phyloP scores from a whole-genome alignment of 2,888 invertebrate genomes.

The Liodrosophila aerea region DNA sequence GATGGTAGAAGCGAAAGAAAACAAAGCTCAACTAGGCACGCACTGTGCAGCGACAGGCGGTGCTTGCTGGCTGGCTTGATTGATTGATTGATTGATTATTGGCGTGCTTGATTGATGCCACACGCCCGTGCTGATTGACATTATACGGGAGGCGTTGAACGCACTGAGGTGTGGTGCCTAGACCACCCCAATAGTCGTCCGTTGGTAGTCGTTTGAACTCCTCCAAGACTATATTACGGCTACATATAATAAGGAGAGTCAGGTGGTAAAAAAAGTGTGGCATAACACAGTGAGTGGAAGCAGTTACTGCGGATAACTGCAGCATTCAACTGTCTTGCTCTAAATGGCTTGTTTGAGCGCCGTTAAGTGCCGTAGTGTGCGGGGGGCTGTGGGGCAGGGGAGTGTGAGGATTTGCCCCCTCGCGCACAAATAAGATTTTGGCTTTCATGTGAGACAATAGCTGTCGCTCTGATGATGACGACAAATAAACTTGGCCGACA shows the following conservation, averaged over 20 bases:
- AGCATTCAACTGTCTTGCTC: slow-evolving; percentile 18
- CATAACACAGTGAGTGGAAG: no score
- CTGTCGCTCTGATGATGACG: slow-evolving; percentile 18
- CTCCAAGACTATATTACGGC: no score
- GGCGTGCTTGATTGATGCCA: slow-evolving; percentile 55
- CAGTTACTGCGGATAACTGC: slow-evolving; percentile 10
- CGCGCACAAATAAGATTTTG: slow-evolving; percentile 45
- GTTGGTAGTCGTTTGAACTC: not conserved
- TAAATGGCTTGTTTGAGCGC: slow-evolving; percentile 41
- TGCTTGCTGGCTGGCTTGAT: slow-evolving; percentile 9
- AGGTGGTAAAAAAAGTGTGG: no score
- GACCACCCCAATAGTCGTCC: no score
- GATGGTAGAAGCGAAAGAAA: not conserved
- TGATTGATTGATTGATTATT: slow-evolving; percentile 58
- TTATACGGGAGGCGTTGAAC: slow-evolving; percentile 19
- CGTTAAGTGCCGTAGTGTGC: slow-evolving; percentile 28
- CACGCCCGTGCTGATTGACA: slow-evolving; percentile 45
- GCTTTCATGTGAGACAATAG: slow-evolving; percentile 25
- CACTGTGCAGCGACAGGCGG: no score
- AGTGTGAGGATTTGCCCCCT: not conserved
- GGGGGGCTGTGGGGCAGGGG: not conserved
- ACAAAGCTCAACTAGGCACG: not conserved
- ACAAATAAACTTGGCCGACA: slow-evolving; percentile 51
- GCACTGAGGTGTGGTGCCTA: slow-evolving; percentile 13
- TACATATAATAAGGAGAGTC: no score